Evolutionary conservation across 1,140 invertebrate species (phyloP), one percentile per base, ranked within the genome.

Genomic region (Microplitis mediator): DNA sequence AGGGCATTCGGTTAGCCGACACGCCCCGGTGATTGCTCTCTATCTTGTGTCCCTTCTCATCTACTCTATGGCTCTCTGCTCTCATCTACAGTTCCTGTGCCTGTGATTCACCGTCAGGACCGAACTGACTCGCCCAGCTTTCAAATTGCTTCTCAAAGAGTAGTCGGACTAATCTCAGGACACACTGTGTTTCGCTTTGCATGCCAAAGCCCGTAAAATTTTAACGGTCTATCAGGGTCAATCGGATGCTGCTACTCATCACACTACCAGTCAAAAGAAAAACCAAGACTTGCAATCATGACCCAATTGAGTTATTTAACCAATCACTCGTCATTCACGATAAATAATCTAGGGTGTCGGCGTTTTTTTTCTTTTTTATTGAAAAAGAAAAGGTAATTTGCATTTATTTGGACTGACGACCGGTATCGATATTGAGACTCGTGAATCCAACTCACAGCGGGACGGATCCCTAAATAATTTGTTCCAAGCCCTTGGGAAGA

Each of bases 121-220:
- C 71, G 71, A 66, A 62, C 67, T 23, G 23, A 31, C 66, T 71
- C 60, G 73, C 36, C 60, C 58, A 63, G 68, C 56, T 45, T 39
- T 67, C 71, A 77, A 76, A 77, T 77, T 77, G 75, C 68, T 77
- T 75, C 73, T 72, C 75, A 69, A 73, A 76, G 73, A 73, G 73
- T 74, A 56, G 56, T 23, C 52, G 60, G 72, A 73, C 75, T 77
- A 77, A 77, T 77, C 74, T 75, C 73, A 58, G 69, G 65, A 70
- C 68, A 56, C 50, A 71, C 23, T 23, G 69, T 61, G 73, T 72
- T 72, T 72, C 67, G 56, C 67, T 76, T 76, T 76, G 75, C 75
- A 76, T 76, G 35, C 65, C 73, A 76, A 76, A 76, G 72, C 69
- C 63, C 35, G 68, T 45, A 56, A 73, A 73, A 69, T 68, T 73